These are phyloP conservation scores for Podarcis lilfordi DNA, from an alignment of 2,797 vertebrate genomes.

Conservation along the genomic window DNA sequence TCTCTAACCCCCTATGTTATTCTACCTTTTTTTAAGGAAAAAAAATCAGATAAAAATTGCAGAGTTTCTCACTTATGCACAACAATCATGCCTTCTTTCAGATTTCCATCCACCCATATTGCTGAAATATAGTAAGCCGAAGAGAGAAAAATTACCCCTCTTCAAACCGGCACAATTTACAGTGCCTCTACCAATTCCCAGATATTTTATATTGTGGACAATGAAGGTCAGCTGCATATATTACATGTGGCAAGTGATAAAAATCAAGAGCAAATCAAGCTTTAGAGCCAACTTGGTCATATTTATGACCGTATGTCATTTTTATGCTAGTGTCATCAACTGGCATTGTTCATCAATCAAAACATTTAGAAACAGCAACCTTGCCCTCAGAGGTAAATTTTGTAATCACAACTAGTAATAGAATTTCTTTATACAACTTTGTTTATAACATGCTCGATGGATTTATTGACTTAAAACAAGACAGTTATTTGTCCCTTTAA, in stretches of 20 bases:
- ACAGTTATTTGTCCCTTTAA: background rate
- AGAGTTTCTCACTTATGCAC: background rate
- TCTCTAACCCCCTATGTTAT: background rate
- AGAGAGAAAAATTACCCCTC: background rate
- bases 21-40: background rate
- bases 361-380: background rate
- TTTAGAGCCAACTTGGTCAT: background rate
- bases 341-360: background rate
- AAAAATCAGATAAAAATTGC: background rate
- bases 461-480: slow-evolving; percentile 24
- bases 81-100: background rate
- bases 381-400: slow-evolving; percentile 16
- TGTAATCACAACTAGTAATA: background rate
- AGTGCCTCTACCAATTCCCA: background rate
- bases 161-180: background rate
- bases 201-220: background rate
- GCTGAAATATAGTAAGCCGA: background rate
- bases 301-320: background rate
- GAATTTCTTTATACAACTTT: slow-evolving; percentile 15
- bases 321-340: background rate
- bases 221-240: background rate
- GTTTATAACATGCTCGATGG: slow-evolving; percentile 29
- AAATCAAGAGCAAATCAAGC: background rate
- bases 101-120: background rate
- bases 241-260: background rate